These are phyloP conservation scores for Chamaetylas fuelleborni DNA, from an alignment of 2,113 vertebrate genomes.

Conservation along the genomic window DNA sequence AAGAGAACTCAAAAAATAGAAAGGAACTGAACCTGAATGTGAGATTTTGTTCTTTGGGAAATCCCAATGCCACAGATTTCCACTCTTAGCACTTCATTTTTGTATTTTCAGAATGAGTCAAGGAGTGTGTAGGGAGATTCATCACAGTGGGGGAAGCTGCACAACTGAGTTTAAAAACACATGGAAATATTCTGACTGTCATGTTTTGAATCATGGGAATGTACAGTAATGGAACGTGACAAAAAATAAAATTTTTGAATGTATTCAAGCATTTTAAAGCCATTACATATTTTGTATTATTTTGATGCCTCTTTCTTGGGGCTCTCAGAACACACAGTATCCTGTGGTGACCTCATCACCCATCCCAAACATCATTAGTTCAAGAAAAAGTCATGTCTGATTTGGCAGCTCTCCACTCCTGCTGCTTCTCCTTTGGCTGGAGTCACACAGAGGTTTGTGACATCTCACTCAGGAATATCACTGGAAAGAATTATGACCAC, in stretches of 20 bases:
- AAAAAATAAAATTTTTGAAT: not conserved
- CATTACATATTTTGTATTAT: not conserved
- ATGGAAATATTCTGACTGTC: not conserved
- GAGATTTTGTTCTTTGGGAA: not conserved
- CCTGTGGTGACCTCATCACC: not conserved
- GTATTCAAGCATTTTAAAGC: not conserved
- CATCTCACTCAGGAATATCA: not conserved
- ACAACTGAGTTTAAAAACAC: not conserved
- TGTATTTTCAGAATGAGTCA: not conserved
- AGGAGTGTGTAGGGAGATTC: not conserved
- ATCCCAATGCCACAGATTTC: not conserved
- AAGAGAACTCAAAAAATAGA: not conserved
- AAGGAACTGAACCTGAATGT: not conserved
- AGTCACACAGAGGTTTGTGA: not conserved
- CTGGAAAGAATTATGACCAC: not conserved
- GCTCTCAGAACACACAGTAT: not conserved
- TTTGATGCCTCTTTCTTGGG: not conserved
- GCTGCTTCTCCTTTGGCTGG: not conserved
- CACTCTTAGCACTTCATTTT: not conserved
- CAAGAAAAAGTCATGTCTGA: not conserved
- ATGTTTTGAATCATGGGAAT: not conserved
- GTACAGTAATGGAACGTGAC: not conserved
- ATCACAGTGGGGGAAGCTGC: not conserved
- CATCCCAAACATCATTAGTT: not conserved
- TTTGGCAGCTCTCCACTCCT: not conserved